These are phyloP conservation scores for Antigone vipio DNA, from an alignment of 2,113 vertebrate genomes.

Conservation along the genomic window DNA sequence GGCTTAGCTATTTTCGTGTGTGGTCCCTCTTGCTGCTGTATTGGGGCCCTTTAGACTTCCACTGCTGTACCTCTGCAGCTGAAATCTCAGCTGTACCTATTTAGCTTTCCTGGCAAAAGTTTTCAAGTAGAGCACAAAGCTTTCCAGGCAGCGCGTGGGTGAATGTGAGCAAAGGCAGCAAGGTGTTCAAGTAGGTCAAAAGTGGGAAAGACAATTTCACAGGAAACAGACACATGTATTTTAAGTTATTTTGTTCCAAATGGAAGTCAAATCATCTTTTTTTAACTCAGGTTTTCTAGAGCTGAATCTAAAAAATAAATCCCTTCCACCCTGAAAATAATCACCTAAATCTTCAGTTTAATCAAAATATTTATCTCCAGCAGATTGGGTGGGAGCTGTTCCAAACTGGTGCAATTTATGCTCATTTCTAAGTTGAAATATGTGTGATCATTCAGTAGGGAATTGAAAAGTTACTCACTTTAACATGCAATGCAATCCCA, in stretches of 20 bases:
- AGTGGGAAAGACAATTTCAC: not conserved
- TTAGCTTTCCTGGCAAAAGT: not conserved
- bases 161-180: not conserved
- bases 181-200: not conserved
- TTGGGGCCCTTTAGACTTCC: rapidly evolving
- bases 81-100: not conserved
- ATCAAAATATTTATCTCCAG: not conserved
- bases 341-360: not conserved
- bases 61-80: not conserved
- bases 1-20: not conserved
- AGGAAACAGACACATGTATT: not conserved
- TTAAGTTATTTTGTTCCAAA: not conserved
- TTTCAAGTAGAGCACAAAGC: not conserved
- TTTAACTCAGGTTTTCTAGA: not conserved
- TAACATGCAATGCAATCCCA: not conserved
- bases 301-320: not conserved
- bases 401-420: not conserved
- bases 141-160: not conserved
- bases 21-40: not conserved
- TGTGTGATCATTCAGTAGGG: not conserved
- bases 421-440: not conserved
- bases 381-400: not conserved
- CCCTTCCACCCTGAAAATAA: not conserved
- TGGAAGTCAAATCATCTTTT: not conserved
- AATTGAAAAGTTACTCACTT: not conserved